Evolutionary conservation across 2,888 invertebrate species (phyloP), one percentile per base, ranked within the genome.

Genomic region (Steinernema hermaphroditum): DNA sequence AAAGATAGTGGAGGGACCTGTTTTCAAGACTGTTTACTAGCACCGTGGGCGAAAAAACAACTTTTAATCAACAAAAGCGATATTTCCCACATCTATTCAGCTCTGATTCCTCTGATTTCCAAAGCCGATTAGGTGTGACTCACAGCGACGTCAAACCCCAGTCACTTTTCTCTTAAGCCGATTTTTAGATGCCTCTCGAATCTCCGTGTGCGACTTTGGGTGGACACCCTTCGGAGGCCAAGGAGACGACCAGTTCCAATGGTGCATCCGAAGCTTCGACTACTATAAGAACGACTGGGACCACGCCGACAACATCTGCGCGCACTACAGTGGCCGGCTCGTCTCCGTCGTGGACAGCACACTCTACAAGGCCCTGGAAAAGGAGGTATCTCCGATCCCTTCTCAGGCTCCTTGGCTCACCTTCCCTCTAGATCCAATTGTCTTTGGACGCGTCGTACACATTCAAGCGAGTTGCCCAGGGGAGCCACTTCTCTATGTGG

Each of bases 201-300:
- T 37, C 46, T n/a, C 46, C 46, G 46, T 19, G 14, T 54, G 54
- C 54, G 54, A 54, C 24, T 54, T 54, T 16, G 54, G 54, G 27
- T 54, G 54, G 54, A 24, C 27, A 8, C 2, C 2, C 2, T 22
- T 54, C 24, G 54, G n/a, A 2, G 12, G 6, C 2, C 22, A 54
- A 4, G 27, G 27, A 6, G 22, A 22, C 27, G 24, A 54, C n/a
- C 14, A 54, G 9, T 54, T 54, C 27, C 9, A 54, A 16, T 54
- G 54, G 54, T 54, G 54, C 27, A 54, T 54, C 54, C 14, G 54
- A 4, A 54, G 24, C 54, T 27, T 54, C 54, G 54, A 54, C 12
- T 54, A 54, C 54, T 54, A 54, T 27, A 54, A 27, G 12, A 54
- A 54, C 54, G 27, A 22, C 27, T 54, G 54, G 54, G 54, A 54